Conservation (phyloP, 92 coral and sea anemone species). For the Heliopora coerulea region DNA sequence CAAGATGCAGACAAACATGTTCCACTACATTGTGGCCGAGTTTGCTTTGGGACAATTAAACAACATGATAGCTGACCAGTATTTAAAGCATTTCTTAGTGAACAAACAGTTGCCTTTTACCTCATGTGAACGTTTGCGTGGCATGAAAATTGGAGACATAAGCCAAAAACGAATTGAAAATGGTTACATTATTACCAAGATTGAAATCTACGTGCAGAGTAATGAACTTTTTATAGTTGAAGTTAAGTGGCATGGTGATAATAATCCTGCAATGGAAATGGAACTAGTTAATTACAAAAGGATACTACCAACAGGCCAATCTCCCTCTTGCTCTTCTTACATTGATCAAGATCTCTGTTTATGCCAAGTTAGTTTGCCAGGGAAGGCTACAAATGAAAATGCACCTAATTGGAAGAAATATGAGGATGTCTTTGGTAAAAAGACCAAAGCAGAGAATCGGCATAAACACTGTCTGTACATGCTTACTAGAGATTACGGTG, state of each 20-base stretch:
- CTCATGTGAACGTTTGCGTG: slow-evolving; percentile 56
- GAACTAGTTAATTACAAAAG: slow-evolving; percentile 46
- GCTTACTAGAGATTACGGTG: slow-evolving; percentile 49
- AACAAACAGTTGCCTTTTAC: slow-evolving; percentile 30
- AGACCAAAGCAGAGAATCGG: slow-evolving; percentile 56
- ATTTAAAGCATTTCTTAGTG: slow-evolving; percentile 19
- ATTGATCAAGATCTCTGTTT: slow-evolving; percentile 77
- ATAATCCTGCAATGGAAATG: slow-evolving; percentile 49
- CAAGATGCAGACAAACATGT: slow-evolving; percentile 45
- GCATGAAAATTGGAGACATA: slow-evolving; percentile 46
- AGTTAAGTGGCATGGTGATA: slow-evolving; percentile 50
- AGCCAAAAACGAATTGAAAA: slow-evolving; percentile 47
- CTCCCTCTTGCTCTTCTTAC: slow-evolving; percentile 54
- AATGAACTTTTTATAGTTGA: slow-evolving; percentile 62
- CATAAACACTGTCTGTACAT: slow-evolving; percentile 60
- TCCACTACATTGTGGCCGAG: slow-evolving; percentile 65
- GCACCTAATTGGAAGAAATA: slow-evolving; percentile 33
- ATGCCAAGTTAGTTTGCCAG: slow-evolving; percentile 42
- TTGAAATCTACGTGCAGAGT: slow-evolving; percentile 55
- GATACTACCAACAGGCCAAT: slow-evolving; percentile 36
- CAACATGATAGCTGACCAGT: slow-evolving; percentile 58
- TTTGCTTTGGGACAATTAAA: slow-evolving; percentile 78
- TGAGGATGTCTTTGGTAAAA: slow-evolving; percentile 40
- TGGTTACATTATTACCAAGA: slow-evolving; percentile 38
- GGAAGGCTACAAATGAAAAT: neutral